Conservation (phyloP, 2,888 invertebrate genomes). For the Andrena chrysosceles region DNA sequence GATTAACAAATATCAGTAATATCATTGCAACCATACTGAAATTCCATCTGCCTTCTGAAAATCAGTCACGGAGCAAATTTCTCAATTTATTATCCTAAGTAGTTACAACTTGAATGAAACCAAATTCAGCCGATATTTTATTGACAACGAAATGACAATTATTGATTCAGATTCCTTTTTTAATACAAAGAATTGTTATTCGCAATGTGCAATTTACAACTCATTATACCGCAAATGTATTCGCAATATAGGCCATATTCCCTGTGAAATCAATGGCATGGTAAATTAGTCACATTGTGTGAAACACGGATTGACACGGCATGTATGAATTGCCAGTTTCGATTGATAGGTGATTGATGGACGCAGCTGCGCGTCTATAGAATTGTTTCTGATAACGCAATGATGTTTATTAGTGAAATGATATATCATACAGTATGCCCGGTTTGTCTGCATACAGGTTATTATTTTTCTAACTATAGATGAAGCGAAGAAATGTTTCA, state of each 20-base stretch:
- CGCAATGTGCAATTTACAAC: not conserved
- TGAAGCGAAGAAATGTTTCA: too few relatives aligned
- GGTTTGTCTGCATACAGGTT: not conserved
- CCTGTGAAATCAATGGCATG: not conserved
- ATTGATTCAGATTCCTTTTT: too few relatives aligned
- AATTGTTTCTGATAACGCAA: conserved; percentile 7
- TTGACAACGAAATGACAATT: too few relatives aligned
- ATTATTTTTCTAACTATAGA: too few relatives aligned
- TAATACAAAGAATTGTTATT: too few relatives aligned
- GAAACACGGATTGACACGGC: conserved; percentile 6
- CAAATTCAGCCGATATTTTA: too few relatives aligned
- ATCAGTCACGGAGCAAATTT: too few relatives aligned
- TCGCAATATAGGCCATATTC: conserved; percentile 7
- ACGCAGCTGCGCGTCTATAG: conserved; percentile 21
- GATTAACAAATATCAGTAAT: too few relatives aligned
- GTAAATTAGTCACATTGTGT: conserved; percentile 46
- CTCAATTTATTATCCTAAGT: too few relatives aligned
- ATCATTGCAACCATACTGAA: too few relatives aligned
- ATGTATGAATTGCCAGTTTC: conserved; percentile 31
- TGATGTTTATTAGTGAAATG: conserved; percentile 21
- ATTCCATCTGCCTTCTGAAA: too few relatives aligned
- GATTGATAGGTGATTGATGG: conserved; percentile 47
- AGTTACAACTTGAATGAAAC: too few relatives aligned
- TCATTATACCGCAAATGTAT: not conserved
- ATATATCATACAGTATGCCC: not conserved